phyloP scores from a whole-genome alignment of 2,888 invertebrate genomes.

The Drosophila mimetica region DNA sequence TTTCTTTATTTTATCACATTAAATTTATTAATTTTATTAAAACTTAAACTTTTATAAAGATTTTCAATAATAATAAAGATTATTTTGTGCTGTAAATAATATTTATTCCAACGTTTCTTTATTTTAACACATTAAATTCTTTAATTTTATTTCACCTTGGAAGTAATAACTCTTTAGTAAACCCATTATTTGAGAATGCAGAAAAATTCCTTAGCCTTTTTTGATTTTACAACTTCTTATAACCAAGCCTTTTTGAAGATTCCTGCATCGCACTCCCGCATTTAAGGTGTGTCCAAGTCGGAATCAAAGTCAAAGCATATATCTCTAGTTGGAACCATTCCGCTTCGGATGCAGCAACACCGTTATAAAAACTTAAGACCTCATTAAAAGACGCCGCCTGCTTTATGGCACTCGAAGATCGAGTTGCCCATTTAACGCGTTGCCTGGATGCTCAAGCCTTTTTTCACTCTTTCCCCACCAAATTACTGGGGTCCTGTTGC shows the following conservation, averaged over 20 bases:
- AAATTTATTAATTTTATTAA: too few species aligned
- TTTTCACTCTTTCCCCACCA: conserved; percentile 6
- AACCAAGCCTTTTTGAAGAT: not conserved
- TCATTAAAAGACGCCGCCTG: conserved; percentile 75
- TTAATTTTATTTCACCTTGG: not conserved
- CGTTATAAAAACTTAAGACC: conserved; percentile 77
- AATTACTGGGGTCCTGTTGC: conserved; percentile 56
- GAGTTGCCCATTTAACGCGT: conserved; percentile 70
- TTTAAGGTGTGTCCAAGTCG: conserved; percentile 21
- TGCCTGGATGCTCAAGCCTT: not conserved
- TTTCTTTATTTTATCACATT: too few species aligned
- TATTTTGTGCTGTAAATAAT: too few species aligned
- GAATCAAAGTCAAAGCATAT: conserved; percentile 1
- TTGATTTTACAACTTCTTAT: not conserved
- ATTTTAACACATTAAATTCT: too few species aligned
- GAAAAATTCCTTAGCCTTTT: not conserved
- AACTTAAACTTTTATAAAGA: too few species aligned
- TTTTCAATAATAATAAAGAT: too few species aligned
- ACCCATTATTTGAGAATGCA: not conserved
- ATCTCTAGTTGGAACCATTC: not conserved
- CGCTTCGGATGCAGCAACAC: conserved; percentile 21
- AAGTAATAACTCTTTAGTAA: not conserved
- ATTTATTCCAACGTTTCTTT: too few species aligned
- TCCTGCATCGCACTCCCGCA: not conserved
- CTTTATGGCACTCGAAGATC: conserved; percentile 69